Evolutionary conservation across 2,888 invertebrate genomes (phyloP), one percentile per base, ranked within the genome.

Genomic region (Halictus ligatus): DNA sequence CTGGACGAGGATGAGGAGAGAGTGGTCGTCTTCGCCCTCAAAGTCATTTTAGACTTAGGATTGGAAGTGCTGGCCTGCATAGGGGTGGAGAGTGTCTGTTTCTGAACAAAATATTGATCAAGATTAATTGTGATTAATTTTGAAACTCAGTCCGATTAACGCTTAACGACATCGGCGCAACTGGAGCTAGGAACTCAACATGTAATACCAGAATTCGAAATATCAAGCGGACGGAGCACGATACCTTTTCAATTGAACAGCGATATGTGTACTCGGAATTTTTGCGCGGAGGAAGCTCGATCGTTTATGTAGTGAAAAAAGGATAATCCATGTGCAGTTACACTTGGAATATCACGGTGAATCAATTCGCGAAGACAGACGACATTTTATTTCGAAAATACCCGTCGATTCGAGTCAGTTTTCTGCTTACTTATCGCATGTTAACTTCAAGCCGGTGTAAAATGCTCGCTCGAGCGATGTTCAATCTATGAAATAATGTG

Each of bases 21-120:
- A 78, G 64, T 77, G 60, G 89, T 73, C 18, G 90, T 78, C 88
- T 89, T 93, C 73, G 88, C 77, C 85, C 87, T 93, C 35, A 92
- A 86, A 40, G 93, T 78, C 92, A 93, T 92, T 89, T 75, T 92
- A 60, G 83, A 75, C 88, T 91, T 93, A 54, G 87, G 80, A 75
- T 75, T 80, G 86, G 91, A 88, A 79, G 86, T 79, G 80, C 89
- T 90, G 80, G 88, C 86, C 74, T 92, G 92, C 84, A 85, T 87
- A 67, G 91, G 82, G n/a, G 86, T 76, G 60, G 92, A 80, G 75
- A 88, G 87, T 85, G 81, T 84, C 74, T 88, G 88, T 78, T 86
- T 91, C 87, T 92, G 54, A 58, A 35, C 1, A 78, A 46, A 40
- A 75, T 10, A 43, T 84, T n/a, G 2, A 40, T 40, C n/a, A 58